Conservation (phyloP, 2,113 vertebrate genomes). For the Fregata magnificens region DNA sequence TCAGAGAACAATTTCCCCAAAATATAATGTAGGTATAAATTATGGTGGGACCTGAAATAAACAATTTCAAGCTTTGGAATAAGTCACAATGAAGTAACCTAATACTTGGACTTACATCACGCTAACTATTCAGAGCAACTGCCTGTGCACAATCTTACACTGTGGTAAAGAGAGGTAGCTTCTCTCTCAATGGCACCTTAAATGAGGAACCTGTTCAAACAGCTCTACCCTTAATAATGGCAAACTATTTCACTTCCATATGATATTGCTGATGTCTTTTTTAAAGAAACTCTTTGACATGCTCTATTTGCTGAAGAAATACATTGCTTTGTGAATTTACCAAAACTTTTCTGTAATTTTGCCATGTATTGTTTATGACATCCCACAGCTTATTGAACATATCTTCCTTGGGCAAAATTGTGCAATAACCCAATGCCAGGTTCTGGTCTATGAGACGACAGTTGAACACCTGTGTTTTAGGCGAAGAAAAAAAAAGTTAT, state of each 20-base stretch:
- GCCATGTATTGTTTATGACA: conserved; percentile 87
- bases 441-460: conserved; percentile 87
- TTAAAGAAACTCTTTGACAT: background rate
- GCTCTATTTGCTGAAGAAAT: background rate
- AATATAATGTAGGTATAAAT: background rate
- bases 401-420: conserved; percentile 80
- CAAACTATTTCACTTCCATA: background rate
- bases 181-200: background rate
- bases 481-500: background rate
- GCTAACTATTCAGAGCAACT: background rate
- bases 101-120: background rate
- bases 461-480: conserved; percentile 83
- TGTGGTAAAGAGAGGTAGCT: background rate
- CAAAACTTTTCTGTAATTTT: conserved; percentile 93
- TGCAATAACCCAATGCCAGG: conserved; percentile 90
- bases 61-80: background rate
- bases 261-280: background rate
- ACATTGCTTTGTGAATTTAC: conserved; percentile 63
- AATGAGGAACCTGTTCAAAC: background rate
- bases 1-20: background rate
- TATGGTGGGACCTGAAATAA: background rate
- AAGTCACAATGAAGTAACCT: background rate
- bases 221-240: background rate
- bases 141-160: background rate
- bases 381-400: conserved; percentile 91